These are phyloP conservation scores for Platycheirus rosarum DNA, from an alignment of 2,888 invertebrate genomes.

Conservation along the genomic window DNA sequence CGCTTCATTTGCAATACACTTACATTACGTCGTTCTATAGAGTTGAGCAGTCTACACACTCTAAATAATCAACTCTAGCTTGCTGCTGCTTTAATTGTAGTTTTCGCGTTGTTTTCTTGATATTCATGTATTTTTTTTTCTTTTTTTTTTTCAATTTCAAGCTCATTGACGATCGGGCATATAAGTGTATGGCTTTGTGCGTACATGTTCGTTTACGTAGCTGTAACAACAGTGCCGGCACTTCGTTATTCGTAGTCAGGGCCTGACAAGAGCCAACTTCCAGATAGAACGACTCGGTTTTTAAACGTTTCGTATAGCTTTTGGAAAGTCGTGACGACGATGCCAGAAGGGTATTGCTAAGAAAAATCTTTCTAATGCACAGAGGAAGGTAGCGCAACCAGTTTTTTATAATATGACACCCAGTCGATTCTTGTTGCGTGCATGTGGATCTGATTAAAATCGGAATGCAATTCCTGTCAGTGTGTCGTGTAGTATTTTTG, in stretches of 20 bases:
- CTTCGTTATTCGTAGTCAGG: slow-evolving; percentile 29
- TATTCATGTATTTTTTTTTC: slow-evolving; percentile 5
- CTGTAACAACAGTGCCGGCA: slow-evolving; percentile 39
- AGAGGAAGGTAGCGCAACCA: slow-evolving; percentile 29
- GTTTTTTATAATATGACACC: slow-evolving; percentile 30
- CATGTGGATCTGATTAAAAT: slow-evolving; percentile 46
- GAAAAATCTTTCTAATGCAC: slow-evolving; percentile 30
- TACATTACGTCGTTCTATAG: slow-evolving; percentile 48
- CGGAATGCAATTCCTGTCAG: slow-evolving; percentile 56
- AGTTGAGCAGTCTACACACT: slow-evolving; percentile 34
- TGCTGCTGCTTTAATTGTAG: slow-evolving; percentile 46
- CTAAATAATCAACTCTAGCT: slow-evolving; percentile 53
- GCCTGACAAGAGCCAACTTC: slow-evolving; percentile 30
- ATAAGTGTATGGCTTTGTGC: slow-evolving; percentile 27
- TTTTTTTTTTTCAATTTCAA: slow-evolving; percentile 72
- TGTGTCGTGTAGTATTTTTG: slow-evolving; percentile 55
- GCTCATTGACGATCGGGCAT: slow-evolving; percentile 68
- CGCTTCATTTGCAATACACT: slow-evolving; percentile 58
- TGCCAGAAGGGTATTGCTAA: slow-evolving; percentile 53
- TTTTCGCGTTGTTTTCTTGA: slow-evolving; percentile 52
- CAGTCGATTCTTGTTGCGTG: slow-evolving; percentile 35
- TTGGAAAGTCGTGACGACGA: slow-evolving; percentile 47
- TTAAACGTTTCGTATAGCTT: neutral
- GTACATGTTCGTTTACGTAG: slow-evolving; percentile 29
- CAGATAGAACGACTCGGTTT: slow-evolving; percentile 45